phyloP scores from a whole-genome alignment of 2,113 vertebrate genomes.

The Mus pahari region DNA sequence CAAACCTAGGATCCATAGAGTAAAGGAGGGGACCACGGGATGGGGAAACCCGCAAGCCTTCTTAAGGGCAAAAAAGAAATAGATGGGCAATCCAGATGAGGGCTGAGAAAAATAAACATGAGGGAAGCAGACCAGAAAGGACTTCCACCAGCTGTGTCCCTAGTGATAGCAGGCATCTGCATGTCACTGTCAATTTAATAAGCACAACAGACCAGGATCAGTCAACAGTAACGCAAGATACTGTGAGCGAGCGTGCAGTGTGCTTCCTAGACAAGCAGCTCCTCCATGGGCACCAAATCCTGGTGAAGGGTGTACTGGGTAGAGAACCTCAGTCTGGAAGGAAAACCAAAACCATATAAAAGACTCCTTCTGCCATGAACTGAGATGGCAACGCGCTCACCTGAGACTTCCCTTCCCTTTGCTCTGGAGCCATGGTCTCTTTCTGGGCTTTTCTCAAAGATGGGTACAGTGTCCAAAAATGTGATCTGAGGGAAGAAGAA shows the following conservation, averaged over 20 bases:
- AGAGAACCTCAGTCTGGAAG: neutral
- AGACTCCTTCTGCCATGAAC: neutral
- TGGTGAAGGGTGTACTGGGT: rapidly evolving
- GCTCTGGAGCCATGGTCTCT: slow-evolving; percentile 53
- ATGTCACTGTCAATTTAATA: neutral
- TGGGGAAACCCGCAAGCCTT: neutral
- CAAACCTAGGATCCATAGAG: neutral
- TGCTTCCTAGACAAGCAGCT: neutral
- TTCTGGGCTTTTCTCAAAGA: neutral
- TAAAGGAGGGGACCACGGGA: neutral
- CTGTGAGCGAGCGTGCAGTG: too few relatives aligned
- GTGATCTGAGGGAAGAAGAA: slow-evolving; percentile 44
- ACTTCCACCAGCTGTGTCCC: neutral
- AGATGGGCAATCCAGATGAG: neutral
- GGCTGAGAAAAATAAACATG: neutral
- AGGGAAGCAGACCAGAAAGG: neutral
- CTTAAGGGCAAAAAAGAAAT: neutral
- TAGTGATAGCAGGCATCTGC: neutral
- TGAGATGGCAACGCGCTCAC: slow-evolving; percentile 30
- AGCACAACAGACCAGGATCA: neutral
- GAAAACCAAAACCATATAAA: neutral
- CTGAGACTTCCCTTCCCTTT: slow-evolving; percentile 15
- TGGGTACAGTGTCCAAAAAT: neutral
- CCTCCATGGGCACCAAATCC: neutral
- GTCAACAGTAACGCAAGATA: neutral